Evolutionary conservation across 2,888 invertebrate species (phyloP).

Genomic region (Pilophorus perplexus): DNA sequence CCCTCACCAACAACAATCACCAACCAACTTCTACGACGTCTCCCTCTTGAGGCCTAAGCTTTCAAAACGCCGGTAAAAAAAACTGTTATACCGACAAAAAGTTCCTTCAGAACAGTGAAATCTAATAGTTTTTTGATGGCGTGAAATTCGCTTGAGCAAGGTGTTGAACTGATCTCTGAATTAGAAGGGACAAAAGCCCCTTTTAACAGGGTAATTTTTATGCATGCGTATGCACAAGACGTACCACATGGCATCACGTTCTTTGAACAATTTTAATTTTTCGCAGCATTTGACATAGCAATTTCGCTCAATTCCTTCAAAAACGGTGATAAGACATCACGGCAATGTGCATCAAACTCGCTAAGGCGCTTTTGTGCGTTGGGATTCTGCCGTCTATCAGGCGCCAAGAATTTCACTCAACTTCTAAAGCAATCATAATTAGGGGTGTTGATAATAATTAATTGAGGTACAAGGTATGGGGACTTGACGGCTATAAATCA

Average conservation of each 20-base stretch:
- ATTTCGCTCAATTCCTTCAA: too few relatives aligned
- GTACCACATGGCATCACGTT: too few relatives aligned
- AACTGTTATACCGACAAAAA: neutral
- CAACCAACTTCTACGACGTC: slow-evolving; percentile 5
- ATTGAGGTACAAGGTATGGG: slow-evolving; percentile 2
- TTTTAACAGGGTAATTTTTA: too few relatives aligned
- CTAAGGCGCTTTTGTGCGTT: too few relatives aligned
- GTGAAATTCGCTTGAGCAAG: neutral
- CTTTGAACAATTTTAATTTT: too few relatives aligned
- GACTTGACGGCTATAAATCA: slow-evolving; percentile 6
- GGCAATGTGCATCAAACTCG: too few relatives aligned
- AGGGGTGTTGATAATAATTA: slow-evolving; percentile 13
- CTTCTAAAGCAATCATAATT: slow-evolving; percentile 15
- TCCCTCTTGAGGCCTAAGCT: neutral
- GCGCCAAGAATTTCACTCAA: neutral
- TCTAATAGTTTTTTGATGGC: slow-evolving; percentile 3
- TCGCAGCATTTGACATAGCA: too few relatives aligned
- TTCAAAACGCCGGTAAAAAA: neutral
- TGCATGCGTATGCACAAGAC: too few relatives aligned
- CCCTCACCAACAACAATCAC: neutral
- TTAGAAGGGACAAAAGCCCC: neutral
- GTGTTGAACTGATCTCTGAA: neutral
- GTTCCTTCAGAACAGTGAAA: slow-evolving; percentile 10
- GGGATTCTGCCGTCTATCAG: too few relatives aligned
- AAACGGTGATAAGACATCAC: too few relatives aligned